Percentiles rank a stretch among this genome's conserved stretches.
Conservation (phyloP, 2,888 invertebrate genomes). For the Alloplasta piceator region DNA sequence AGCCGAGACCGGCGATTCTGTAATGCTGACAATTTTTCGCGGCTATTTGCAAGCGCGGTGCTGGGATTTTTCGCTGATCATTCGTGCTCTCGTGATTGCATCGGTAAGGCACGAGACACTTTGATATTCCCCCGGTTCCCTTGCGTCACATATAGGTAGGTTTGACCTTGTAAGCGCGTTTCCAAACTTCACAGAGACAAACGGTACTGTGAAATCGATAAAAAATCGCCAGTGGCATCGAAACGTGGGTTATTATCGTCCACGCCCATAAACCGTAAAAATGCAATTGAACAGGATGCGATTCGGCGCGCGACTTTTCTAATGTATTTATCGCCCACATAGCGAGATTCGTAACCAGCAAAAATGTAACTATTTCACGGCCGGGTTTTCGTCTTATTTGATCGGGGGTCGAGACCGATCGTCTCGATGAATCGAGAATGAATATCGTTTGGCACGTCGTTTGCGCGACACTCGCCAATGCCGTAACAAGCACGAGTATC, state of each 20-base stretch:
- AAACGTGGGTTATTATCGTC: slow-evolving; percentile 97
- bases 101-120: slow-evolving; percentile 53
- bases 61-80: slow-evolving; percentile 1
- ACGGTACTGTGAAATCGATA: slow-evolving; percentile 98
- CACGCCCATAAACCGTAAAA: slow-evolving; percentile 98
- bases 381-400: slow-evolving; percentile 95
- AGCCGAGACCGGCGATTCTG: slow-evolving; percentile 76
- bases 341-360: slow-evolving; percentile 94
- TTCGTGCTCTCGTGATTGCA: slow-evolving; percentile 32
- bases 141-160: slow-evolving; percentile 91
- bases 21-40: slow-evolving; percentile 71
- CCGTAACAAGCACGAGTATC: slow-evolving; percentile 92
- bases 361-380: slow-evolving; percentile 95
- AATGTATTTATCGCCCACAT: slow-evolving; percentile 98
- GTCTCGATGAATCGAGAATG: slow-evolving; percentile 94
- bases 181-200: slow-evolving; percentile 98
- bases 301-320: slow-evolving; percentile 95
- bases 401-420: slow-evolving; percentile 91
- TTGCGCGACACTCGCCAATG: slow-evolving; percentile 93
- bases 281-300: slow-evolving; percentile 95
- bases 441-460: slow-evolving; percentile 96
- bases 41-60: slow-evolving; percentile 43
- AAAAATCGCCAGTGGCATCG: slow-evolving; percentile 96
- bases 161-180: slow-evolving; percentile 96
- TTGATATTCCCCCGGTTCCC: slow-evolving; percentile 70